phyloP scores from a whole-genome alignment of 2,797 vertebrate species.

The Mus spretus region DNA sequence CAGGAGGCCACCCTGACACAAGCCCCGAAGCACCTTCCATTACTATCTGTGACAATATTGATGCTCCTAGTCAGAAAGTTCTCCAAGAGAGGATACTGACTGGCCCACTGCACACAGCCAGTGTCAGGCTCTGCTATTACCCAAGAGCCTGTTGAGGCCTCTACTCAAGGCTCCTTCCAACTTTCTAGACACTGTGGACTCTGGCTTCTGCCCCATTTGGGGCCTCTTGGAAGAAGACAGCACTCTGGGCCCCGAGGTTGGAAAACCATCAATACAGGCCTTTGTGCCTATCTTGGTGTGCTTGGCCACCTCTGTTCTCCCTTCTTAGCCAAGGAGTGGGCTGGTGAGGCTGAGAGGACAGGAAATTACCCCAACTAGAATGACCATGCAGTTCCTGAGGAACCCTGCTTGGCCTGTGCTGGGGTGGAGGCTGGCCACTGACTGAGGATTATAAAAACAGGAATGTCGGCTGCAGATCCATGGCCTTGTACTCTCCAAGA shows the following conservation, averaged over 20 bases:
- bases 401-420: constrained; percentile 24
- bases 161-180: background rate
- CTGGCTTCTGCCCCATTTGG: background rate
- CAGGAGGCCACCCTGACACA: constrained; percentile 1
- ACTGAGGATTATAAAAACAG: constrained; percentile 73
- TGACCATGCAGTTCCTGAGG: constrained; percentile 64
- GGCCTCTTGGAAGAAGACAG: constrained; percentile 23
- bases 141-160: background rate
- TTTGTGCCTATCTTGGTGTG: constrained; percentile 54
- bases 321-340: constrained; percentile 57
- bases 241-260: background rate
- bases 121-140: constrained; percentile 7
- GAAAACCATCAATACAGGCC: constrained; percentile 4
- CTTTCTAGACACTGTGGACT: background rate
- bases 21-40: background rate
- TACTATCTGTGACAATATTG: background rate
- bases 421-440: constrained; percentile 66
- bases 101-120: background rate
- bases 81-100: background rate
- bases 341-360: constrained; percentile 59
- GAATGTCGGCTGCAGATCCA: constrained; percentile 55
- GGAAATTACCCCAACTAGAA: constrained; percentile 70
- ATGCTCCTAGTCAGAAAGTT: constrained; percentile 24
- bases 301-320: constrained; percentile 38
- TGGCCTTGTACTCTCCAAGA: constrained; percentile 74